Base-by-base conservation (phyloP, 92 coral and sea anemone genomes). In the Zoanthus sansibaricus region DNA sequence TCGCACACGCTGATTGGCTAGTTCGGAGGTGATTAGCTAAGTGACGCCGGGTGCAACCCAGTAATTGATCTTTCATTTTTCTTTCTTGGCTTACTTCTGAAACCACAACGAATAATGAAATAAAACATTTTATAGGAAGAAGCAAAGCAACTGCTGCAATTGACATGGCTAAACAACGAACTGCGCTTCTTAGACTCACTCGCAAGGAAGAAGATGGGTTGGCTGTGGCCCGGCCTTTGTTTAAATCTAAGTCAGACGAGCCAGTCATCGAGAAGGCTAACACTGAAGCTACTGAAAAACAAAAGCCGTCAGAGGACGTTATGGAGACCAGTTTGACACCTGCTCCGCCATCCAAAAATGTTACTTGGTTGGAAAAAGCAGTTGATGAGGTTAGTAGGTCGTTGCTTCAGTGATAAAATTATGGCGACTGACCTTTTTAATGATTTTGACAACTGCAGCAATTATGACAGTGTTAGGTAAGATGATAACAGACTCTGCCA, bases 331-430 rank as follows among this genome's bases (percentile, higher is more conserved):
- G 95, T 2, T 95, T 95, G 11, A 92, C 95, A 1, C 98, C 98
- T 16, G 86, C 94, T 21, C 93, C 88, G 17, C 76, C 89, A 5
- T 37, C 42, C 42, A 95, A 92, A 59, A 91, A 97, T 77, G 91
- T 93, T 6, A 97, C 99, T 3, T 97, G 99, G 99, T 91, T 97
- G 68, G 95, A 97, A 82, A 95, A 89, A 72, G 98, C 98, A 20
- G 95, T 94, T 20, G 93, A 94, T 37, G 95, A 97, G 98, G 99
- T 97, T 37, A 37, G 42, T 4, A 49, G 12, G 55, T 49, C 9
- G 12, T 49, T 49, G 55, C 7, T 49, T 49, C 10, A 49, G 7
- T 49, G 55, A 49, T 4, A 37, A 37, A 37, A 37, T 2, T 37
- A 37, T 37, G 42, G 42, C 42, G 42, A 37, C 42, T 37, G 42